These are phyloP conservation scores for Carettochelys insculpta DNA, from an alignment of 2,113 vertebrate species.

Conservation along the genomic window DNA sequence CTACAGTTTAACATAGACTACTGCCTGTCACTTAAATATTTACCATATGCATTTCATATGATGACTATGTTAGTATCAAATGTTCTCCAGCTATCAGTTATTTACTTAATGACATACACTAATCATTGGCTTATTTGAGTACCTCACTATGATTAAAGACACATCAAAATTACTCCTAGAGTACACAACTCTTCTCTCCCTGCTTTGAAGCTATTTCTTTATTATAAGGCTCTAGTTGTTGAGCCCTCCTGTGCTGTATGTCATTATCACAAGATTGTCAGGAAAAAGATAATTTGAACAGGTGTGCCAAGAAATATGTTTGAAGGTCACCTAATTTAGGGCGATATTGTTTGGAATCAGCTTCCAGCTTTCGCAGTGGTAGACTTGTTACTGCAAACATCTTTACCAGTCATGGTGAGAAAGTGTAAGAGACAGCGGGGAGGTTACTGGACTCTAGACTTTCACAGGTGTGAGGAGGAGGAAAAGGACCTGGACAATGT, in stretches of 20 bases:
- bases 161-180: constrained; percentile 67
- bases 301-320: constrained; percentile 15
- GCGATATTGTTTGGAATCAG: constrained; percentile 34
- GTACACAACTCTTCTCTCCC: constrained; percentile 35
- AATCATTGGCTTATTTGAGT: constrained; percentile 60
- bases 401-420: constrained; percentile 45
- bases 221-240: constrained; percentile 27
- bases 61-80: constrained; percentile 54
- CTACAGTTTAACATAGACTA: constrained; percentile 50
- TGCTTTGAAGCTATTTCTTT: constrained; percentile 61
- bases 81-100: constrained; percentile 56
- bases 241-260: constrained; percentile 41
- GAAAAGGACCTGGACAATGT: neutral
- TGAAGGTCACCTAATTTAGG: constrained; percentile 44
- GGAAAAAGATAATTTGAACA: constrained; percentile 25
- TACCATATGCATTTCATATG: constrained; percentile 40
- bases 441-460: constrained; percentile 54
- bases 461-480: constrained; percentile 35
- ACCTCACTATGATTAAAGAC: constrained; percentile 64
- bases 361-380: constrained; percentile 49
- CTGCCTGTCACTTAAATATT: constrained; percentile 63
- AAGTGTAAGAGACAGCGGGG: constrained; percentile 54
- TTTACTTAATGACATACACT: constrained; percentile 64
- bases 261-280: constrained; percentile 44
- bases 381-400: neutral